Evolutionary conservation across 92 coral and sea anemone genomes (phyloP).

Genomic region (Zoanthus solanderi): DNA sequence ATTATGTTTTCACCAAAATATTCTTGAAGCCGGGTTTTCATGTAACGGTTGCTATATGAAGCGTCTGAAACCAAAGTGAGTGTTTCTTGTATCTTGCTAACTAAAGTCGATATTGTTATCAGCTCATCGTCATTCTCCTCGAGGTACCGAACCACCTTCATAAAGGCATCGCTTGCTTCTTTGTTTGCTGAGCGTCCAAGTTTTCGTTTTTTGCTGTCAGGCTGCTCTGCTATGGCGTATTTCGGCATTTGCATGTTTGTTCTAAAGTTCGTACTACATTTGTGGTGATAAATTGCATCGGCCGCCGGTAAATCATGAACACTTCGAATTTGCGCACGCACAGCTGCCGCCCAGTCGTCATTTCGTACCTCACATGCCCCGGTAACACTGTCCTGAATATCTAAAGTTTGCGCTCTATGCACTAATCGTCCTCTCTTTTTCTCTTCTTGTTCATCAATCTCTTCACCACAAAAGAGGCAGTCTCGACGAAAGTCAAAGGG

Average conservation of each 20-base stretch:
- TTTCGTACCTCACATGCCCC: not conserved
- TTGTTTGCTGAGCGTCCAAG: constrained; percentile 37
- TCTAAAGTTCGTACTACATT: constrained; percentile 13
- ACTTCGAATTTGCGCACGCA: not conserved
- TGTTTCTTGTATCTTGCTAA: not conserved
- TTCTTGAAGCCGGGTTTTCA: too few species aligned
- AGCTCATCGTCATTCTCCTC: not conserved
- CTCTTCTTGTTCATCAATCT: not conserved
- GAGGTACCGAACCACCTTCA: not conserved
- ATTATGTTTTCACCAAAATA: too few species aligned
- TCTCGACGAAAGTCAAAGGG: not conserved
- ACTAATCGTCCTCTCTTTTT: not conserved
- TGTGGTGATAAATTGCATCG: constrained; percentile 16
- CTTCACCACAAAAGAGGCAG: not conserved
- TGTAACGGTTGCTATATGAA: too few species aligned
- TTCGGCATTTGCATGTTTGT: not conserved
- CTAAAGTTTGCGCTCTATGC: not conserved
- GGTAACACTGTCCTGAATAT: not conserved
- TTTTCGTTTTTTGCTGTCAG: constrained; percentile 22
- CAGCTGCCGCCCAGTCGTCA: constrained; percentile 27
- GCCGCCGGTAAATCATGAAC: constrained; percentile 29
- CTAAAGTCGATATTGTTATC: not conserved
- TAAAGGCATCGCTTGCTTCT: not conserved
- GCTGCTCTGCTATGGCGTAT: not conserved
- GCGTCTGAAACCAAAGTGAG: too few species aligned